Conservation (phyloP, 2,888 invertebrate species). For the Xylota segnis region DNA sequence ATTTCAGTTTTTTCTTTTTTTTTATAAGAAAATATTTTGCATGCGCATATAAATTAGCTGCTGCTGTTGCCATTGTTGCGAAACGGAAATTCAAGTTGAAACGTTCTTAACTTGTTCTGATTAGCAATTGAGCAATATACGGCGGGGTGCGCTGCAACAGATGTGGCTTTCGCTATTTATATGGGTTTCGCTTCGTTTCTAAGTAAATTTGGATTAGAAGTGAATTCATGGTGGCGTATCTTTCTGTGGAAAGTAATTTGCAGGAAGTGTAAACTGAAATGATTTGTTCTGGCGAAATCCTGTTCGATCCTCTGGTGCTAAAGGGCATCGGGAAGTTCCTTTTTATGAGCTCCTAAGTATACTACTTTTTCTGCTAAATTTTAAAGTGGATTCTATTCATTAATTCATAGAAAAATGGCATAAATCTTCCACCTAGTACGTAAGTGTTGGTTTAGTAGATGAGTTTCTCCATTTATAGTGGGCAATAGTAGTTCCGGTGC, state of each 20-base stretch:
- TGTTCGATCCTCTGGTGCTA: not conserved
- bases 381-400: no score
- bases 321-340: not conserved
- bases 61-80: constrained; percentile 52
- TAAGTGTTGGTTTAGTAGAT: no score
- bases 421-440: no score
- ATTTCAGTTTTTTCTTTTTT: constrained; percentile 39
- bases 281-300: constrained; percentile 7
- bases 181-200: constrained; percentile 3
- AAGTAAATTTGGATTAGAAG: not conserved
- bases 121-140: constrained; percentile 59
- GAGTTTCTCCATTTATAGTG: no score
- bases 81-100: constrained; percentile 66
- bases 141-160: constrained; percentile 41
- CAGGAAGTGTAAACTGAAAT: constrained; percentile 5
- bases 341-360: not conserved
- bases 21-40: constrained; percentile 51
- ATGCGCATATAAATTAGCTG: constrained; percentile 71
- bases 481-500: no score
- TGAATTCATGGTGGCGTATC: not conserved
- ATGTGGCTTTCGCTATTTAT: constrained; percentile 47
- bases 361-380: no score
- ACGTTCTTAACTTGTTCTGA: constrained; percentile 68
- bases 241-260: not conserved
- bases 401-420: no score